Evolutionary conservation across 2,797 vertebrate genomes (phyloP), one percentile per base, ranked within the genome.

Genomic region (Phoxinus dragarum): DNA sequence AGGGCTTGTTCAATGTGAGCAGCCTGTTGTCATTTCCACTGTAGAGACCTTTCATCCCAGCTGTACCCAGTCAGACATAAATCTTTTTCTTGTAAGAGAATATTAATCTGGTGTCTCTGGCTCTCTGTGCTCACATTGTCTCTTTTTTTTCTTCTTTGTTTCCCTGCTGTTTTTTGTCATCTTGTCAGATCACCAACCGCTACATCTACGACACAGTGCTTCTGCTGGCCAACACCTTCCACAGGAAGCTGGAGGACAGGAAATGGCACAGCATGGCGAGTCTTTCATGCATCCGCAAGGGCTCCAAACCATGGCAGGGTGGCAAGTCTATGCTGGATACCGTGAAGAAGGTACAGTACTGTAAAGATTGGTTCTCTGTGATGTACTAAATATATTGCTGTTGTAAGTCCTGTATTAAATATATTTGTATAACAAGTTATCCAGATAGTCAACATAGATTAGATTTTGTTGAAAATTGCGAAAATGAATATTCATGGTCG

Each of bases 251-350:
- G 88, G 98, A 99, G 91, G 98, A 99, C 91, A 95, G 98, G 86
- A 99, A 99, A 89, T 99, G 98, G 98, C 98, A 99, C 94, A 99
- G 98, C 94, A 99, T 99, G 98, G 98, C 98, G 61, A 99, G 98
- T 89, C 94, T 99, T 87, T 98, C 96, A 44, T 99, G 98, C 93
- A 99, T 99, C 93, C 95, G 97, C 92, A 99, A 99, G 93, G 98
- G 95, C 92, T 97, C 98, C 52, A 99, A 99, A 86, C 97, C 98
- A 0, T 99, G 98, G 98, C 98, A 99, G 92, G 98, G 98, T 82
- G 98, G 98, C n/a, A 96, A 97, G 72, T 98, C 97, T 69, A 99
- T 99, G 98, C 91, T 99, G 93, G 98, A 99, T 77, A 98, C 97
- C n/a, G 95, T 99, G 84, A 99, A 97, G 91, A 99, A 99, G 98